Conservation (phyloP, 2,113 vertebrate species). For the Takifugu bimaculatus region DNA sequence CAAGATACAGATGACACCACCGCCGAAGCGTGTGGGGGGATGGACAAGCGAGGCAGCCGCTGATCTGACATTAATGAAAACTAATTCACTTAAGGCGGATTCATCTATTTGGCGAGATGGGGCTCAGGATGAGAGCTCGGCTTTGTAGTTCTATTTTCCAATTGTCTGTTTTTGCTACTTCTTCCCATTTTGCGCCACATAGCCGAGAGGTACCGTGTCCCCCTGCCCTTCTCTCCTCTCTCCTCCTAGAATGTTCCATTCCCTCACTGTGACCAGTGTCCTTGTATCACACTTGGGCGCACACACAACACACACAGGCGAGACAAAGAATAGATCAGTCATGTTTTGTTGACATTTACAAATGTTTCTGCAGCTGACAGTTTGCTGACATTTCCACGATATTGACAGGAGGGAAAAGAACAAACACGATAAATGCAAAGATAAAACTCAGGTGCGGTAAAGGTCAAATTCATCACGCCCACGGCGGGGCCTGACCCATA, state of each 20-base stretch:
- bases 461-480: slow-evolving; percentile 3
- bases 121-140: slow-evolving; percentile 15
- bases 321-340: slow-evolving; percentile 28
- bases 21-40: slow-evolving; percentile 15
- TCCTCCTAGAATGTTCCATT: slow-evolving; percentile 59
- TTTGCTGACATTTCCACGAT: slow-evolving; percentile 46
- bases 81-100: slow-evolving; percentile 38
- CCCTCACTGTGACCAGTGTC: slow-evolving; percentile 48
- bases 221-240: slow-evolving; percentile 36
- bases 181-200: slow-evolving; percentile 15
- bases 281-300: slow-evolving; percentile 32
- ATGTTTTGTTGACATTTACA: slow-evolving; percentile 63
- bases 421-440: slow-evolving; percentile 28
- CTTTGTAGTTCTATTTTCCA: slow-evolving; percentile 19
- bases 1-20: slow-evolving; percentile 38
- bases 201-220: slow-evolving; percentile 1
- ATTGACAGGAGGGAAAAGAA: slow-evolving; percentile 23
- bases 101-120: slow-evolving; percentile 9
- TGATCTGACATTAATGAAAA: slow-evolving; percentile 53
- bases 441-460: slow-evolving; percentile 14
- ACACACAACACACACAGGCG: not conserved
- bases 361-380: slow-evolving; percentile 42
- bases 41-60: slow-evolving; percentile 12
- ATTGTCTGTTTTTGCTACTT: slow-evolving; percentile 9
- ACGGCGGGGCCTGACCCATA: no score